Evolutionary conservation across 2,797 vertebrate genomes (phyloP).

Genomic region (Philypnodon macrostomus): DNA sequence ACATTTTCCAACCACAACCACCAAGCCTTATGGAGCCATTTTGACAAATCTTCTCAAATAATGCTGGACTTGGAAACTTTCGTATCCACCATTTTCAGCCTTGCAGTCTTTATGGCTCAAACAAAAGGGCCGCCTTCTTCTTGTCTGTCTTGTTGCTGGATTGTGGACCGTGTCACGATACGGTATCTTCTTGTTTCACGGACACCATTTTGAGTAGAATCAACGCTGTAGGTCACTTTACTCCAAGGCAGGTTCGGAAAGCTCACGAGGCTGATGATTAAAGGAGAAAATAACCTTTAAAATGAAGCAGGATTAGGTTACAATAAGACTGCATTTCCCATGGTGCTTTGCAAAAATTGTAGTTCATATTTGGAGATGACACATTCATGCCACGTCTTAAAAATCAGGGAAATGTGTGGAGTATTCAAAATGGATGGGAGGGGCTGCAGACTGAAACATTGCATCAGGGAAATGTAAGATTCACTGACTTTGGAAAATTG

Average conservation of each 20-base stretch:
- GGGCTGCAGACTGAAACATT: no score
- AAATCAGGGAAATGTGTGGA: neutral
- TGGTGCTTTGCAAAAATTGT: constrained; percentile 6
- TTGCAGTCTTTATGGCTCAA: neutral
- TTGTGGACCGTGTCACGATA: neutral
- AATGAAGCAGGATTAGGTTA: neutral
- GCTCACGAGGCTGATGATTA: neutral
- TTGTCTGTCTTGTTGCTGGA: constrained; percentile 2
- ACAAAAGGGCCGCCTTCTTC: neutral
- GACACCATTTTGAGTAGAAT: constrained; percentile 63
- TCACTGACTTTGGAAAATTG: neutral
- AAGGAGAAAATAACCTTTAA: constrained; percentile 17
- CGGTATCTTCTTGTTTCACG: constrained; percentile 13
- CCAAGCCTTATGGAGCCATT: constrained; percentile 2
- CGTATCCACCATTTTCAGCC: constrained; percentile 2
- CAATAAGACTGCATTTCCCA: constrained; percentile 19
- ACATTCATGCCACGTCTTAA: constrained; percentile 5
- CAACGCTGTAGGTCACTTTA: constrained; percentile 82
- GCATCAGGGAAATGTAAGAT: constrained; percentile 33
- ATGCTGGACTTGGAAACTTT: neutral
- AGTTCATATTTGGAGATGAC: neutral
- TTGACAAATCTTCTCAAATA: constrained; percentile 4
- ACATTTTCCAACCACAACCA: neutral
- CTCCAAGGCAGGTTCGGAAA: constrained; percentile 62
- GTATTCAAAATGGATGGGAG: neutral